A percentile compares a stretch with the other conserved stretches of the same genome.
Evolutionary conservation across 2,113 vertebrate species (phyloP).

Genomic region (Eonycteris spelaea): DNA sequence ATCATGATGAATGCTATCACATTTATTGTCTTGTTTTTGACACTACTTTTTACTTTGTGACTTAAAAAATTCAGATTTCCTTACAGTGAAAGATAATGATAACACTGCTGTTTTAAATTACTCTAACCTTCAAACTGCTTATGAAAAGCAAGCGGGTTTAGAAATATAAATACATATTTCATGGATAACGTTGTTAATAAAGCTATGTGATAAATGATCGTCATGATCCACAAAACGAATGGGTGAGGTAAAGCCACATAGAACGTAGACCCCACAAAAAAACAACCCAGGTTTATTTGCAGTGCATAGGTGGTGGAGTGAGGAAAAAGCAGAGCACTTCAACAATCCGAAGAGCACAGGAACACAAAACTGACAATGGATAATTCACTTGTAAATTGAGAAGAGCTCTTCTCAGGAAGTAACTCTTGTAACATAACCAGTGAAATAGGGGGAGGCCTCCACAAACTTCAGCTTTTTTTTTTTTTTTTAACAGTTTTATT

Average conservation of each 20-base stretch:
- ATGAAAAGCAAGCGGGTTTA: background rate
- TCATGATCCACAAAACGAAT: background rate
- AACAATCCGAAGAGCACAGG: background rate
- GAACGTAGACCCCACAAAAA: background rate
- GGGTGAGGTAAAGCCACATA: background rate
- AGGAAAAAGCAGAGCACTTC: background rate
- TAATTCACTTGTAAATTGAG: background rate
- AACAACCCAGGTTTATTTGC: background rate
- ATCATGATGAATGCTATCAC: background rate
- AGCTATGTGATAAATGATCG: background rate
- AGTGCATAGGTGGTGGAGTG: rapidly evolving
- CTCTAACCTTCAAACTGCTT: background rate
- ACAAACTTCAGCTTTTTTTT: background rate
- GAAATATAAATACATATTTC: background rate
- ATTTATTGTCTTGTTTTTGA: background rate
- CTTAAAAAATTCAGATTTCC: background rate
- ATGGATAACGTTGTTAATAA: background rate
- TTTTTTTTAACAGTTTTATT: background rate
- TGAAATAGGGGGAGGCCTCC: background rate
- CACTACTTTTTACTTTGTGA: background rate
- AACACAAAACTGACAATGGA: background rate
- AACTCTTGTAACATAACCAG: background rate
- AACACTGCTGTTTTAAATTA: background rate
- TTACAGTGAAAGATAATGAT: background rate
- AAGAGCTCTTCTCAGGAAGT: background rate